phyloP scores from a whole-genome alignment of 2,113 vertebrate species.

The Periophthalmodon schlosseri region DNA sequence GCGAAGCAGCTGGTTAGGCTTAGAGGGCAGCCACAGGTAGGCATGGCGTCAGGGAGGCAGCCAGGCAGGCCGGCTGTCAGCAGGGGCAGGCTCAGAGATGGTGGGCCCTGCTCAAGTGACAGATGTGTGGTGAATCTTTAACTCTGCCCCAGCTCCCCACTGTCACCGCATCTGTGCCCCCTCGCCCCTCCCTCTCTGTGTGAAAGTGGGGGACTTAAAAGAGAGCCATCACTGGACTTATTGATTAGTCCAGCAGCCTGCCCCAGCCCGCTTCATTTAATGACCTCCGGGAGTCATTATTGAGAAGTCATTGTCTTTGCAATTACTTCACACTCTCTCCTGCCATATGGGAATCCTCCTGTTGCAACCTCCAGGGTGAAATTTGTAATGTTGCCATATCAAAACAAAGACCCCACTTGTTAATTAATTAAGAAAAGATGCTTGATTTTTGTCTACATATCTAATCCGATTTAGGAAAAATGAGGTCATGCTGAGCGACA shows the following conservation, averaged over 20 bases:
- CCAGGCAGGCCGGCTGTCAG: slow-evolving; percentile 56
- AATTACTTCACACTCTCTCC: slow-evolving; percentile 61
- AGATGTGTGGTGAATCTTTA: slow-evolving; percentile 84
- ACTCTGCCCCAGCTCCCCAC: slow-evolving; percentile 66
- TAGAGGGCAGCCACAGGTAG: slow-evolving; percentile 66
- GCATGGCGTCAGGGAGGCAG: slow-evolving; percentile 59
- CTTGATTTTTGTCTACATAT: slow-evolving; percentile 42
- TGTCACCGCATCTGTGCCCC: slow-evolving; percentile 77
- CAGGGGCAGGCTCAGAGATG: slow-evolving; percentile 58
- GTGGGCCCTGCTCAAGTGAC: slow-evolving; percentile 58
- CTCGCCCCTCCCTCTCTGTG: slow-evolving; percentile 50
- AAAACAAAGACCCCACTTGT: slow-evolving; percentile 36
- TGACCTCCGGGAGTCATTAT: slow-evolving; percentile 74
- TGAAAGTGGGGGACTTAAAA: slow-evolving; percentile 57
- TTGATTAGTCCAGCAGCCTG: slow-evolving; percentile 72
- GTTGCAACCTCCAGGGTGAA: slow-evolving; percentile 42
- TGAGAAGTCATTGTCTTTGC: slow-evolving; percentile 65
- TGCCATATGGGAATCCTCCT: slow-evolving; percentile 65
- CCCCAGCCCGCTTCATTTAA: slow-evolving; percentile 69
- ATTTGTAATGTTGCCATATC: background rate
- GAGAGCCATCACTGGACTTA: slow-evolving; percentile 73
- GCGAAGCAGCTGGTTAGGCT: slow-evolving; percentile 58
- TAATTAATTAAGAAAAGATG: slow-evolving; percentile 26
- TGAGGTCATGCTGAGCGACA: slow-evolving; percentile 40
- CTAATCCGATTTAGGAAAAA: slow-evolving; percentile 40